These are phyloP conservation scores for Callimorpha dominula DNA, from an alignment of 2,888 invertebrate species.

Conservation along the genomic window DNA sequence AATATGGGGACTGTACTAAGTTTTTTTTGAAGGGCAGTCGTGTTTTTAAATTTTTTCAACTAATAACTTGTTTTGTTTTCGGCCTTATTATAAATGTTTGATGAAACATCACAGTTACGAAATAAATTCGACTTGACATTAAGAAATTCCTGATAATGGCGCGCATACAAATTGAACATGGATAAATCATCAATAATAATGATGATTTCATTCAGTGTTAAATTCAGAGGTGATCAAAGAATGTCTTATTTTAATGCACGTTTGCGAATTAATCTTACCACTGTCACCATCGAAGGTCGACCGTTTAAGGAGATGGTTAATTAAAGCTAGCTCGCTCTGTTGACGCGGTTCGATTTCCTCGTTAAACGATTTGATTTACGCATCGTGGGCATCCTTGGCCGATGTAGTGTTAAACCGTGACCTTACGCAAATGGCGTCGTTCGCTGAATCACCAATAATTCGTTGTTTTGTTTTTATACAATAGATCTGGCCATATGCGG, in stretches of 20 bases:
- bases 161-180: no score
- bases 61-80: no score
- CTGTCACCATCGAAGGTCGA: conserved; percentile 68
- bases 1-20: no score
- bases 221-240: conserved; percentile 36
- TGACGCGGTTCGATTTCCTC: conserved; percentile 64
- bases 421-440: conserved; percentile 74
- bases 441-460: conserved; percentile 73
- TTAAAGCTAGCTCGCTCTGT: conserved; percentile 70
- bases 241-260: conserved; percentile 50
- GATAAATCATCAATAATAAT: conserved; percentile 12
- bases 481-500: conserved; percentile 64
- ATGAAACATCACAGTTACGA: background rate
- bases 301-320: conserved; percentile 73
- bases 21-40: no score
- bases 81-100: background rate
- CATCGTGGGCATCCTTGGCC: conserved; percentile 67
- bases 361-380: conserved; percentile 76
- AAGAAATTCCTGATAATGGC: background rate
- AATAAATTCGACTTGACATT: background rate
- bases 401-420: conserved; percentile 67
- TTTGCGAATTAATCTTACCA: conserved; percentile 69
- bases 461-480: conserved; percentile 65
- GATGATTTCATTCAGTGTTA: conserved; percentile 22
- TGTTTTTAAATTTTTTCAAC: no score